Conservation (phyloP, 2,888 invertebrate species). For the Hecatera dysodea region DNA sequence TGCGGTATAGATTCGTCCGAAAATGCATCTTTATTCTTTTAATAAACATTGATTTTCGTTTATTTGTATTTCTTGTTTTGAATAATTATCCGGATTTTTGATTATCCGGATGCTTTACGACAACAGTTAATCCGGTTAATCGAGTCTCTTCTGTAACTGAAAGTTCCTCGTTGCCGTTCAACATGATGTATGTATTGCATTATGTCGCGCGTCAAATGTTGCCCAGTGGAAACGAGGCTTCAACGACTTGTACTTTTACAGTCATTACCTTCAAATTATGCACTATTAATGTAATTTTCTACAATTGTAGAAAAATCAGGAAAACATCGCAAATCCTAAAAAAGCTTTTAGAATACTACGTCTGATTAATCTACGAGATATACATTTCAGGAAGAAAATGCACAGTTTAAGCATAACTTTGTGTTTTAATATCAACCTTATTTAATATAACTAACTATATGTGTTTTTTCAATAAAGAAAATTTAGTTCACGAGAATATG, state of each 20-base stretch:
- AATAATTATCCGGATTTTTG: too few relatives aligned
- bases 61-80: too few relatives aligned
- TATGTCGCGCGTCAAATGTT: too few relatives aligned
- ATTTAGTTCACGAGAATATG: background rate
- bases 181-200: too few relatives aligned
- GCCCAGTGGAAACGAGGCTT: too few relatives aligned
- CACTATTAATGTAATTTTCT: slow-evolving; percentile 42
- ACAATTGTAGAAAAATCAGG: background rate
- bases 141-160: too few relatives aligned
- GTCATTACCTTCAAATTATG: slow-evolving; percentile 37
- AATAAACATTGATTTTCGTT: too few relatives aligned
- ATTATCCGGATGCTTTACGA: too few relatives aligned
- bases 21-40: too few relatives aligned
- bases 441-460: slow-evolving; percentile 7
- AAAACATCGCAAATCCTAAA: background rate
- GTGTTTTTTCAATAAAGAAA: slow-evolving; percentile 14
- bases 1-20: too few relatives aligned
- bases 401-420: slow-evolving; percentile 3
- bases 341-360: background rate
- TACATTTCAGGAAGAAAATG: slow-evolving; percentile 19
- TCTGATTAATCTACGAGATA: slow-evolving; percentile 1
- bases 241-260: slow-evolving; percentile 44
- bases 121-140: too few relatives aligned
- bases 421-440: background rate
- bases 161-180: too few relatives aligned